A percentile compares a stretch with the other conserved stretches of the same genome.
phyloP scores from a whole-genome alignment of 2,888 invertebrate genomes.

The Teleogryllus oceanicus region DNA sequence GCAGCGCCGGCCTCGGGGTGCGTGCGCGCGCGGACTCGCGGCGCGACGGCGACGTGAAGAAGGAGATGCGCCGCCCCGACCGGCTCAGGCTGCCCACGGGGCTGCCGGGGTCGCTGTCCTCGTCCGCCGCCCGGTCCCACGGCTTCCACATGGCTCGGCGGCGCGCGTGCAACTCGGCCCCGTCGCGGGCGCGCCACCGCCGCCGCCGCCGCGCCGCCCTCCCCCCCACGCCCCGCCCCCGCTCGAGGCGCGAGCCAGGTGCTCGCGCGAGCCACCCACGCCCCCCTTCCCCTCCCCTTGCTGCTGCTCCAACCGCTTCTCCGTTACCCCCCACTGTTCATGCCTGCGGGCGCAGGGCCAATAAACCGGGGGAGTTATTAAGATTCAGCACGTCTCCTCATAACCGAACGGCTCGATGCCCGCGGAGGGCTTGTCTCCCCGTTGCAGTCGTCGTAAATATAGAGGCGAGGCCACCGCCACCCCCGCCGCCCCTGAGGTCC shows the following conservation, averaged over 20 bases:
- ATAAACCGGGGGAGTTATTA: not conserved
- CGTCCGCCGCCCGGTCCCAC: not conserved
- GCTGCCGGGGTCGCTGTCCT: not conserved
- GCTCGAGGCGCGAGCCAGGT: not conserved
- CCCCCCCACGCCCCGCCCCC: not conserved
- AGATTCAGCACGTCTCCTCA: conserved; percentile 10
- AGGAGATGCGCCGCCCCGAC: not conserved
- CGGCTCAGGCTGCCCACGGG: not conserved
- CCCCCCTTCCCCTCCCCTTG: no score
- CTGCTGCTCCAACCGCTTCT: no score
- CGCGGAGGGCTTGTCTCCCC: not conserved
- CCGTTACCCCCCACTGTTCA: no score
- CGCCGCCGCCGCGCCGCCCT: not conserved
- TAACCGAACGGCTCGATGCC: conserved; percentile 18
- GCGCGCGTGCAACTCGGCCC: not conserved
- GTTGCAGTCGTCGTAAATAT: conserved; percentile 18
- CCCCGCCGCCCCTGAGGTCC: no score
- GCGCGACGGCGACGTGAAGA: not conserved
- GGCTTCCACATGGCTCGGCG: conserved; percentile 1
- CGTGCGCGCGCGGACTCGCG: not conserved
- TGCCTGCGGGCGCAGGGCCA: not conserved
- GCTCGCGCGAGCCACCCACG: no score
- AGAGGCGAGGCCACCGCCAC: not conserved
- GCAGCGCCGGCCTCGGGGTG: not conserved
- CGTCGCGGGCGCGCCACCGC: not conserved